Evolutionary conservation across 2,888 invertebrate genomes (phyloP).

Genomic region (Lasioglossum leucozonium): DNA sequence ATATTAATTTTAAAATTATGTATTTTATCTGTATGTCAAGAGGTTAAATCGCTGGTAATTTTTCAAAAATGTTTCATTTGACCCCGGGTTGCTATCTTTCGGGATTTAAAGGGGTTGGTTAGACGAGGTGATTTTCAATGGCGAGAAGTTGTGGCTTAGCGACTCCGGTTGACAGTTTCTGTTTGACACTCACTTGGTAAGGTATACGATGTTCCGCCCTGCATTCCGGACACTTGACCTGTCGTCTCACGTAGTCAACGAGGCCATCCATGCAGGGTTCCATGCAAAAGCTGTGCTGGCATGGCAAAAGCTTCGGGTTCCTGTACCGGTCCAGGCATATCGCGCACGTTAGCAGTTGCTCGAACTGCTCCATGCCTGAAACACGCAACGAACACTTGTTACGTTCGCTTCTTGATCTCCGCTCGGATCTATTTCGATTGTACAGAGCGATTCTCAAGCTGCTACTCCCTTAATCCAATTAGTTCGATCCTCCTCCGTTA

Average conservation of each 20-base stretch:
- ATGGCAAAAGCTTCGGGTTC: constrained; percentile 99
- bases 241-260: constrained; percentile 96
- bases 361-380: constrained; percentile 95
- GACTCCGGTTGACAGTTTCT: background rate
- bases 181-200: constrained; percentile 91
- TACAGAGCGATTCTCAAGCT: background rate
- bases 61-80: background rate
- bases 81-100: background rate
- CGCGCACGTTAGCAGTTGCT: constrained; percentile 98
- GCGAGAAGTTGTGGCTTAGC: background rate
- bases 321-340: constrained; percentile 98
- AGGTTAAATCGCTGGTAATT: background rate
- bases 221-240: constrained; percentile 99
- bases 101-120: background rate
- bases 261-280: constrained; percentile 99
- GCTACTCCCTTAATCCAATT: background rate
- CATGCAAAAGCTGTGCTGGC: constrained; percentile 99
- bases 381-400: constrained; percentile 36
- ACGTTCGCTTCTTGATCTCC: background rate
- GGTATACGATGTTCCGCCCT: constrained; percentile 98
- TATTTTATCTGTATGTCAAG: no score
- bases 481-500: no score
- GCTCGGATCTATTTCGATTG: background rate
- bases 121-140: background rate
- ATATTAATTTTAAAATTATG: no score